A percentile compares a stretch with the other conserved stretches of the same genome.
phyloP scores from a whole-genome alignment of 2,113 vertebrate species.

The Gallinago undulata region DNA sequence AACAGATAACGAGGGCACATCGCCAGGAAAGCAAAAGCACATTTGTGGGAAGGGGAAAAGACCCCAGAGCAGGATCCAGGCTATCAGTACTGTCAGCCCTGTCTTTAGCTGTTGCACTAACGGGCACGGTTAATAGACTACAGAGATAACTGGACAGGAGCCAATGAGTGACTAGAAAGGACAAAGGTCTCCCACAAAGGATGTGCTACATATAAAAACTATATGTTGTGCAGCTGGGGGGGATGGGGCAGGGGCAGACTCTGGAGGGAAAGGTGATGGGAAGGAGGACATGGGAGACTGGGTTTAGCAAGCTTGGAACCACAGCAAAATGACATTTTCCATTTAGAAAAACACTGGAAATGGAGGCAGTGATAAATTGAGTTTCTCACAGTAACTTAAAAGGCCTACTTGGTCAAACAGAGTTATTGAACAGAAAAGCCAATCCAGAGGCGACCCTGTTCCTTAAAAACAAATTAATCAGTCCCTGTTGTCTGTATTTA shows the following conservation, averaged over 20 bases:
- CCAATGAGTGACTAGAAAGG: constrained; percentile 13
- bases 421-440: background rate
- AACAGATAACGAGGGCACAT: background rate
- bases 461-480: background rate
- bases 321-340: background rate
- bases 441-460: background rate
- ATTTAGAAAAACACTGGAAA: background rate
- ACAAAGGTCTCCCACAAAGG: constrained; percentile 57
- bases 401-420: background rate
- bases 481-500: background rate
- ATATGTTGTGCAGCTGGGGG: background rate
- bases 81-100: background rate
- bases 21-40: background rate
- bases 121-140: constrained; percentile 53
- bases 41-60: background rate
- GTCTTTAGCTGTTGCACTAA: background rate
- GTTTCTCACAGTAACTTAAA: background rate
- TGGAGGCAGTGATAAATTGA: background rate
- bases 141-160: constrained; percentile 23
- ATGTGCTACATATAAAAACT: background rate
- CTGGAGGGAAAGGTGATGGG: background rate
- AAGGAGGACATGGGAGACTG: background rate
- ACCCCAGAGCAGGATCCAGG: background rate
- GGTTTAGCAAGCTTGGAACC: background rate
- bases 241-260: background rate